Evolutionary conservation across 2,797 vertebrate species (phyloP).

Genomic region (Tokudaia tokunoshimensis): DNA sequence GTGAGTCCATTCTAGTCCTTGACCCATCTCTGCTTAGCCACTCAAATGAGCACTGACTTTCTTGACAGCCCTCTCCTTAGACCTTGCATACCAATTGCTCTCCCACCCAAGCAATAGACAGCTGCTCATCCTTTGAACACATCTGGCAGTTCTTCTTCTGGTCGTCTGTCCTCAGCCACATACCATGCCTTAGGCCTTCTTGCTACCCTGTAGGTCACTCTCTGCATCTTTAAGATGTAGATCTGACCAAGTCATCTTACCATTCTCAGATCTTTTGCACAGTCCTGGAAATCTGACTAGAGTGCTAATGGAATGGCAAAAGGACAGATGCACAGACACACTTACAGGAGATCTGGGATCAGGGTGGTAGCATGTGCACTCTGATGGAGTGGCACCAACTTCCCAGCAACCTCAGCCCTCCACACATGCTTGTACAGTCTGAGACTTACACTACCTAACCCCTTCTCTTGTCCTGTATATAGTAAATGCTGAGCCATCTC

Average conservation of each 20-base stretch:
- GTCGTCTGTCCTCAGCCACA: neutral
- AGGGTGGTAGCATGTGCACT: neutral
- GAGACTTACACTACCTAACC: neutral
- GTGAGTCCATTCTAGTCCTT: neutral
- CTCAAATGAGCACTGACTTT: neutral
- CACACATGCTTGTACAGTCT: neutral
- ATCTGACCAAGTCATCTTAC: neutral
- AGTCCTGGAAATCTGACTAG: neutral
- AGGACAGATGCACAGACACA: neutral
- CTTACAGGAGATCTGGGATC: neutral
- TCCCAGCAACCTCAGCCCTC: neutral
- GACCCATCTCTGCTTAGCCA: neutral
- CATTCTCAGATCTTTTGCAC: neutral
- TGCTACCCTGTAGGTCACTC: neutral
- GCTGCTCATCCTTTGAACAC: neutral
- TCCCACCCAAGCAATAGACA: too few species aligned
- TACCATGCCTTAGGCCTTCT: neutral
- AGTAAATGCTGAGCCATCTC: neutral
- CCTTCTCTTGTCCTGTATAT: neutral
- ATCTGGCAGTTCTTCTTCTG: neutral
- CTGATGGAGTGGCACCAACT: neutral
- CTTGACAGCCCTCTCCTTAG: neutral
- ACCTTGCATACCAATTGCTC: neutral
- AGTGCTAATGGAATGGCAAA: neutral
- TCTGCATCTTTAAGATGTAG: neutral